These are phyloP conservation scores for Zosterops japonicus DNA, from an alignment of 2,113 vertebrate species.

Conservation along the genomic window DNA sequence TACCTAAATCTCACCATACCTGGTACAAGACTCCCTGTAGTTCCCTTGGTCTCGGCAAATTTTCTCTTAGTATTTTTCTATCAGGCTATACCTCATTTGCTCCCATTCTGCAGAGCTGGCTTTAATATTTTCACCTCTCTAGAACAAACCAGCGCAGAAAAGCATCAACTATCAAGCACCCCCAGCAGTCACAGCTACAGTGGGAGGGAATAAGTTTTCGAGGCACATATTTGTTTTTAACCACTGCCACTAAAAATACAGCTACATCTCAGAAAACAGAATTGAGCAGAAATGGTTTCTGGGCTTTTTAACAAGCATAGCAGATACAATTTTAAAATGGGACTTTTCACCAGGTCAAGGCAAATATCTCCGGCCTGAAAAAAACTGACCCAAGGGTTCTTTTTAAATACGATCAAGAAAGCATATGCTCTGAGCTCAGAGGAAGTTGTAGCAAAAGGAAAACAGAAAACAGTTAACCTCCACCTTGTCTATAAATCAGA, in stretches of 20 bases:
- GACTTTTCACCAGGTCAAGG: background rate
- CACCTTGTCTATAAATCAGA: constrained; percentile 44
- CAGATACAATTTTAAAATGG: background rate
- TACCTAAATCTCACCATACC: background rate
- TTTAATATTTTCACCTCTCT: background rate
- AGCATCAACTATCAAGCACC: background rate
- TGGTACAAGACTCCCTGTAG: background rate
- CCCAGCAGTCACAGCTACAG: background rate
- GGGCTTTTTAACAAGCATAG: background rate
- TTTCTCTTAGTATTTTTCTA: background rate
- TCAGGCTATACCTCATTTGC: background rate
- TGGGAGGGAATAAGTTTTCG: background rate
- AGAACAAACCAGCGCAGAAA: background rate
- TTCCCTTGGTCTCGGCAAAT: background rate
- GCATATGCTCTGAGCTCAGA: background rate
- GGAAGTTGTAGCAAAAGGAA: constrained; percentile 1
- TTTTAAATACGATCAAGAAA: background rate
- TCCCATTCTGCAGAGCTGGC: background rate
- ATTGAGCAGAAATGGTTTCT: background rate
- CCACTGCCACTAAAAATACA: background rate
- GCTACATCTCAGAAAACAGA: background rate
- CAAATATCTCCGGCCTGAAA: background rate
- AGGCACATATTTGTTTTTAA: background rate
- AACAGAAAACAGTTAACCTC: constrained; percentile 48
- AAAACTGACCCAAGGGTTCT: background rate